Evolutionary conservation across 2,113 vertebrate genomes (phyloP).

Genomic region (Brachyistius frenatus): DNA sequence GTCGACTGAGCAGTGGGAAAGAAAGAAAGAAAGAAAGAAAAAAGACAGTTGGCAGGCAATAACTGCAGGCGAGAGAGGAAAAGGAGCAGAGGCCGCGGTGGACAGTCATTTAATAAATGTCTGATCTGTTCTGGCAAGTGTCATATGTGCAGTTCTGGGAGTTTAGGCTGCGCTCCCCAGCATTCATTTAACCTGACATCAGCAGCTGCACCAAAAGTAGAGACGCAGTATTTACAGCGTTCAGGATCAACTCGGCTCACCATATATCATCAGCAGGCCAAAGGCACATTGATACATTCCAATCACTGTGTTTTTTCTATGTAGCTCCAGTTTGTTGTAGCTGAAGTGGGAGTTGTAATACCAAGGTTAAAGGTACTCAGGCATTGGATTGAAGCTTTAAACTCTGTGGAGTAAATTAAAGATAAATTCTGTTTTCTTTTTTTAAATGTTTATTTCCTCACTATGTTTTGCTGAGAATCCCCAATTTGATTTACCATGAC

Average conservation of each 20-base stretch:
- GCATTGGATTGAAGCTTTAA: neutral
- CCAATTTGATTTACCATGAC: neutral
- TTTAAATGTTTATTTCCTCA: neutral
- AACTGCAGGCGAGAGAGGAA: conserved; percentile 25
- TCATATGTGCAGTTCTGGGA: conserved; percentile 64
- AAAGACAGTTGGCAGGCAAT: conserved; percentile 13
- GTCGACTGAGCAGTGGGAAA: neutral
- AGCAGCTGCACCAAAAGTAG: conserved; percentile 19
- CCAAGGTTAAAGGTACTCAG: neutral
- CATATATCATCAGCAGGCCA: conserved; percentile 43
- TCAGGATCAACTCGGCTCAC: conserved; percentile 35
- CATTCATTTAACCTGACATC: conserved; percentile 66
- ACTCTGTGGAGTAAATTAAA: neutral
- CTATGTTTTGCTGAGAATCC: neutral
- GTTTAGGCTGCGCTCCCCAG: conserved; percentile 42
- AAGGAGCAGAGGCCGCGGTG: conserved; percentile 15
- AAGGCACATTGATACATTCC: conserved; percentile 1
- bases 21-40: neutral
- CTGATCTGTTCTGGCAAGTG: conserved; percentile 71
- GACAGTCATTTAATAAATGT: conserved; percentile 63
- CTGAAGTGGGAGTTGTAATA: neutral
- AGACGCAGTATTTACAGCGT: conserved; percentile 56
- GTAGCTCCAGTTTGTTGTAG: neutral
- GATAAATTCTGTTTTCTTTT: neutral
- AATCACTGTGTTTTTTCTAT: neutral